A percentile compares a stretch with the other conserved stretches of the same genome.
Conservation (phyloP, 2,888 invertebrate species). For the Notodromas monacha region DNA sequence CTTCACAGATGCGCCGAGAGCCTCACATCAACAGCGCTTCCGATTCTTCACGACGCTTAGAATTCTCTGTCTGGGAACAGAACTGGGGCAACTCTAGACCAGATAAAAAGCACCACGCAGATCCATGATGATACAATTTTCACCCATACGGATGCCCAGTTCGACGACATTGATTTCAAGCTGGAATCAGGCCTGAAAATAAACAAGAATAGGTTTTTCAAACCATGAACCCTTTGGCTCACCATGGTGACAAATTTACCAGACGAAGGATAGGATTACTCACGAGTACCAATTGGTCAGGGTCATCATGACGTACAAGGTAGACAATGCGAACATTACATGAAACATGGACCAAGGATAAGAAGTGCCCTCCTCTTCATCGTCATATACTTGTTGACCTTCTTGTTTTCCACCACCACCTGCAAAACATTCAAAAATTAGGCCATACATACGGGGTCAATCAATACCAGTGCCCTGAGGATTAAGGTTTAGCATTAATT, state of each 20-base stretch:
- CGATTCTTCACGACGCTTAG: no score
- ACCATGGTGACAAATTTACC: no score
- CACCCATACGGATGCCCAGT: slow-evolving; percentile 88
- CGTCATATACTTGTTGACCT: slow-evolving; percentile 39
- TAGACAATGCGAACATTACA: slow-evolving; percentile 73
- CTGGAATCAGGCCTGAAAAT: slow-evolving; percentile 67
- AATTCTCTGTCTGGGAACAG: slow-evolving; percentile 67
- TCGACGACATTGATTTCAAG: slow-evolving; percentile 38
- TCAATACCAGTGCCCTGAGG: no score
- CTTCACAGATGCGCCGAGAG: no score
- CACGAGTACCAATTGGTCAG: slow-evolving; percentile 97
- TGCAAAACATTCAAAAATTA: no score
- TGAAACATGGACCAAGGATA: slow-evolving; percentile 95
- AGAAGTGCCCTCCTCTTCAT: slow-evolving; percentile 57
- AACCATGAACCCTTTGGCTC: no score
- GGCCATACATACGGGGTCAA: no score
- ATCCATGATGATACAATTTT: slow-evolving; percentile 90
- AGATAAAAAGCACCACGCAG: slow-evolving; percentile 57
- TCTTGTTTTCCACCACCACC: slow-evolving; percentile 18
- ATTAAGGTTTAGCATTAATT: no score
- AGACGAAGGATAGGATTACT: no score
- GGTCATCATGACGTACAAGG: slow-evolving; percentile 98
- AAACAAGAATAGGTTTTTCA: no score
- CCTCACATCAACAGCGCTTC: no score
- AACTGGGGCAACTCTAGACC: slow-evolving; percentile 75